A percentile compares a stretch with the other conserved stretches of the same genome.
Evolutionary conservation across 2,888 invertebrate species (phyloP).

Genomic region (Aspidiotus destructor): DNA sequence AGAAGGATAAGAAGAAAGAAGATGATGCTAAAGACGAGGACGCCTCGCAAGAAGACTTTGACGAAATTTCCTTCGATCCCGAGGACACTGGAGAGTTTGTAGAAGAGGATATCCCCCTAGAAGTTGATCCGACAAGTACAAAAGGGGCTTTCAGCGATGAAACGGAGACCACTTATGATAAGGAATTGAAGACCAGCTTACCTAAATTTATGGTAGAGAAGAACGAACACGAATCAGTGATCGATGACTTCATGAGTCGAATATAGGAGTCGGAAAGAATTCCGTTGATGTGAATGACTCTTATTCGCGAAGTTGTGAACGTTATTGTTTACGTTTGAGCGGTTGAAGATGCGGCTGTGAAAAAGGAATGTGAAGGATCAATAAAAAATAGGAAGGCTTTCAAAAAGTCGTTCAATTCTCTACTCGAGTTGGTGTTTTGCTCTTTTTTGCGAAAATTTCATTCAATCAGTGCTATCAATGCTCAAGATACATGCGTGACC

Average conservation of each 20-base stretch:
- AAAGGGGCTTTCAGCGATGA: slow-evolving; percentile 58
- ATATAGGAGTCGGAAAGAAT: background rate
- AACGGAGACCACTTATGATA: slow-evolving; percentile 55
- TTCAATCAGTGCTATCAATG: too few relatives aligned
- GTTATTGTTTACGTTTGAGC: too few relatives aligned
- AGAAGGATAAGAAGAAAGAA: background rate
- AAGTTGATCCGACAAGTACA: slow-evolving; percentile 44
- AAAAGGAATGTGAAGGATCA: too few relatives aligned
- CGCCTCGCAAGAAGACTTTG: slow-evolving; percentile 34
- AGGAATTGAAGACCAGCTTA: slow-evolving; percentile 52
- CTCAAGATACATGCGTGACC: too few relatives aligned
- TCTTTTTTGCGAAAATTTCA: too few relatives aligned
- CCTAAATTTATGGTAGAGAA: slow-evolving; percentile 59
- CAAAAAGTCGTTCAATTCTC: too few relatives aligned
- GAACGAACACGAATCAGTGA: slow-evolving; percentile 58
- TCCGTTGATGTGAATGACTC: too few relatives aligned
- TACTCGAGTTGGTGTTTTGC: too few relatives aligned
- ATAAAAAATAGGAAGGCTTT: too few relatives aligned
- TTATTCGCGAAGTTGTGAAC: too few relatives aligned
- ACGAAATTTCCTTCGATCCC: slow-evolving; percentile 39
- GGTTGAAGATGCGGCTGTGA: too few relatives aligned
- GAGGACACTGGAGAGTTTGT: slow-evolving; percentile 31
- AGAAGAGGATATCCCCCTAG: slow-evolving; percentile 37
- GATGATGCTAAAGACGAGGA: slow-evolving; percentile 35
- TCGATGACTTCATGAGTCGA: slow-evolving; percentile 45